Percentiles rank a stretch among this genome's conserved stretches.
Conservation (phyloP, 2,113 vertebrate species). For the Lates calcarifer region DNA sequence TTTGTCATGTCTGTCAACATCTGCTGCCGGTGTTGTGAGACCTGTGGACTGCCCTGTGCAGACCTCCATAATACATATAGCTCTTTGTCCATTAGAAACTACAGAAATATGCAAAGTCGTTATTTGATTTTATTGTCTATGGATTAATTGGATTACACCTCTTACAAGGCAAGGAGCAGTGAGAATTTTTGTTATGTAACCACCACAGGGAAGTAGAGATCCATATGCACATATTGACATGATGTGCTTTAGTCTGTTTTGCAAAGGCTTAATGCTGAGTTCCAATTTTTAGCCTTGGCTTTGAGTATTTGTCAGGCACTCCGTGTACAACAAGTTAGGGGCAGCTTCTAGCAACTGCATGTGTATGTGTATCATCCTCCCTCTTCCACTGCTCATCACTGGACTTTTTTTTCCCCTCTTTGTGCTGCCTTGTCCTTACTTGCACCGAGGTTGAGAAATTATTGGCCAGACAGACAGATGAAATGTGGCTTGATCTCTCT, state of each 20-base stretch:
- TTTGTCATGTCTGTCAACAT: conserved; percentile 9
- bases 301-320: conserved; percentile 49
- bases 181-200: conserved; percentile 27
- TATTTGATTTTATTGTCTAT: conserved; percentile 21
- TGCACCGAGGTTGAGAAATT: conserved; percentile 20
- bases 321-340: conserved; percentile 22
- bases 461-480: conserved; percentile 36
- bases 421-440: conserved; percentile 34
- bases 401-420: not conserved
- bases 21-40: not conserved
- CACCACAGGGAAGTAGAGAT: conserved; percentile 19
- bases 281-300: conserved; percentile 36
- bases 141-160: conserved; percentile 20
- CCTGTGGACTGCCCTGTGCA: not conserved
- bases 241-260: conserved; percentile 32
- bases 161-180: conserved; percentile 1
- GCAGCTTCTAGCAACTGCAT: conserved; percentile 7
- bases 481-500: conserved; percentile 37
- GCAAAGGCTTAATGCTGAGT: conserved; percentile 17
- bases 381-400: conserved; percentile 1
- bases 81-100: not conserved
- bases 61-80: not conserved
- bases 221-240: conserved; percentile 44
- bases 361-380: not conserved
- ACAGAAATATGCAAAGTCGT: conserved; percentile 2